A percentile compares a stretch with the other conserved stretches of the same genome.
These are phyloP conservation scores for Notolabrus celidotus DNA, from an alignment of 2,797 vertebrate genomes.

Conservation along the genomic window DNA sequence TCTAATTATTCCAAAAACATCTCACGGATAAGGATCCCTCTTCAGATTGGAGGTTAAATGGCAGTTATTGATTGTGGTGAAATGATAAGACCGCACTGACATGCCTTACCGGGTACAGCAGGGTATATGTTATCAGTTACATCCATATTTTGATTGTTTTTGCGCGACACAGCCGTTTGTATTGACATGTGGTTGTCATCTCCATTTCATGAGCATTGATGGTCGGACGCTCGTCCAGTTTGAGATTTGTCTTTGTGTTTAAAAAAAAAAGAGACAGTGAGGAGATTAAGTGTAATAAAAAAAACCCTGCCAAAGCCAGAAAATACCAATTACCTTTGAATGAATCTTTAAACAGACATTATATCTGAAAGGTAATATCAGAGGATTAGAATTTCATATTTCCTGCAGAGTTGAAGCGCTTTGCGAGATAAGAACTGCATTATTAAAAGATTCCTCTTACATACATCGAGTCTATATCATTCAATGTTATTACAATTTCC, in stretches of 20 bases:
- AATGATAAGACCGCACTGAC: slow-evolving; percentile 36
- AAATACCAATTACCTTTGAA: slow-evolving; percentile 53
- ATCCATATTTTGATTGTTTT: slow-evolving; percentile 57
- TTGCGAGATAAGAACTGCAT: slow-evolving; percentile 65
- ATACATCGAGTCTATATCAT: slow-evolving; percentile 45
- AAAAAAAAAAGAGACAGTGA: slow-evolving; percentile 23
- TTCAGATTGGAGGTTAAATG: slow-evolving; percentile 63
- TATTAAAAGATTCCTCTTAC: slow-evolving; percentile 64
- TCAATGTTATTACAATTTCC: slow-evolving; percentile 37
- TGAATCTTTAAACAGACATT: slow-evolving; percentile 64
- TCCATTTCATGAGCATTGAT: slow-evolving; percentile 50
- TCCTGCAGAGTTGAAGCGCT: slow-evolving; percentile 39
- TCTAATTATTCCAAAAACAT: slow-evolving; percentile 39
- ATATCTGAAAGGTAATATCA: slow-evolving; percentile 71
- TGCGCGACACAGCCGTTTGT: slow-evolving; percentile 23
- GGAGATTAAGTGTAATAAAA: slow-evolving; percentile 22
- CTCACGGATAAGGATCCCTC: slow-evolving; percentile 30
- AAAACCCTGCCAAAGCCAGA: slow-evolving; percentile 17
- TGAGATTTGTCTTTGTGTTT: slow-evolving; percentile 15
- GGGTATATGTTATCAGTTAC: slow-evolving; percentile 40
- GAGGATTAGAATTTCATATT: slow-evolving; percentile 67
- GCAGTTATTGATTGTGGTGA: slow-evolving; percentile 66
- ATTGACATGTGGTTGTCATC: slow-evolving; percentile 52
- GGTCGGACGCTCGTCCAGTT: slow-evolving; percentile 6
- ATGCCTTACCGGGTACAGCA: slow-evolving; percentile 40